phyloP scores from a whole-genome alignment of 1,140 invertebrate genomes.

The Procambarus clarkii region DNA sequence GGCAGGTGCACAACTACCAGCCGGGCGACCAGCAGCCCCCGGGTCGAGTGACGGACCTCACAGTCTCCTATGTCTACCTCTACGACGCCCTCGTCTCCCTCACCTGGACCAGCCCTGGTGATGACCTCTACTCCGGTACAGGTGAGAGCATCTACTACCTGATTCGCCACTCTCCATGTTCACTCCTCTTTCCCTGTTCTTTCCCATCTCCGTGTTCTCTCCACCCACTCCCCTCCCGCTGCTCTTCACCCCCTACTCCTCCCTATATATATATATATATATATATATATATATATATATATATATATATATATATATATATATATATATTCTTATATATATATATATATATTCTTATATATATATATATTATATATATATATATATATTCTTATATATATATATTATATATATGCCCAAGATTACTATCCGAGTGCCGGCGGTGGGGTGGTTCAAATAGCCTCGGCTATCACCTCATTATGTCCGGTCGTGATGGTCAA shows the following conservation, averaged over 20 bases:
- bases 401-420: too few relatives aligned
- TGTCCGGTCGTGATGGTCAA: too few relatives aligned
- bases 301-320: too few relatives aligned
- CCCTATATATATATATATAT: too few relatives aligned
- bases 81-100: slow-evolving; percentile 44
- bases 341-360: too few relatives aligned
- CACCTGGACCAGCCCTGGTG: slow-evolving; percentile 71
- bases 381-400: too few relatives aligned
- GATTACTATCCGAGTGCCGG: too few relatives aligned
- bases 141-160: not conserved
- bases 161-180: not conserved
- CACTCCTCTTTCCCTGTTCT: not conserved
- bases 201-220: not conserved
- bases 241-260: not conserved
- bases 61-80: slow-evolving; percentile 30
- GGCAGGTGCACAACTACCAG: slow-evolving; percentile 53
- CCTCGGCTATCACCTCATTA: too few relatives aligned
- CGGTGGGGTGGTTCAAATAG: too few relatives aligned
- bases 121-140: slow-evolving; percentile 67
- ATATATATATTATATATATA: too few relatives aligned
- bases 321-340: too few relatives aligned
- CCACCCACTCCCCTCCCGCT: not conserved
- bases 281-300: too few relatives aligned
- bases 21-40: slow-evolving; percentile 53
- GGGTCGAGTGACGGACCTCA: slow-evolving; percentile 54